Conservation (phyloP, 2,113 vertebrate species). For the Mellivora capensis region DNA sequence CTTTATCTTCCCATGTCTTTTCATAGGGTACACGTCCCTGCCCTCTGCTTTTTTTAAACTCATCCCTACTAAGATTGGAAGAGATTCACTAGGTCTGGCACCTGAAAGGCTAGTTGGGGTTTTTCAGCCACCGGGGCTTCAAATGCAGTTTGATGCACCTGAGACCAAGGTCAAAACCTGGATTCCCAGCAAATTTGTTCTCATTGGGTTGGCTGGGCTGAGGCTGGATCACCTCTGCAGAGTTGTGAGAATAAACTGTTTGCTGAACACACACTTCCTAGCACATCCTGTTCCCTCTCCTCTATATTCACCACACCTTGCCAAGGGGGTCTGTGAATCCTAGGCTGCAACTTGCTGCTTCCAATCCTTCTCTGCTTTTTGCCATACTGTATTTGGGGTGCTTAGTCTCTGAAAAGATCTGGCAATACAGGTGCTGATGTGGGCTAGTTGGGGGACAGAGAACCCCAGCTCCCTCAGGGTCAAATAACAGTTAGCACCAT, state of each 20-base stretch:
- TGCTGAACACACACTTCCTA: not conserved
- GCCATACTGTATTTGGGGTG: not conserved
- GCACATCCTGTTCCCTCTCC: not conserved
- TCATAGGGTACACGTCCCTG: not conserved
- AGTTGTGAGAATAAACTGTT: not conserved
- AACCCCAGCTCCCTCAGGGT: not conserved
- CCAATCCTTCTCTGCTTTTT: not conserved
- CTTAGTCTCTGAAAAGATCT: slow-evolving; percentile 11
- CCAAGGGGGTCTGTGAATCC: not conserved
- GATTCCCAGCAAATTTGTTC: not conserved
- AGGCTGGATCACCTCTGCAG: not conserved
- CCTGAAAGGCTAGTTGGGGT: not conserved
- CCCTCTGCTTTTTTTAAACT: not conserved
- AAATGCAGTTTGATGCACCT: not conserved
- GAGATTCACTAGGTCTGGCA: not conserved
- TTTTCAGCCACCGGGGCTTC: not conserved
- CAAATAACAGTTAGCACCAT: not conserved
- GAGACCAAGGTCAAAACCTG: not conserved
- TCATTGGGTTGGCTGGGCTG: not conserved
- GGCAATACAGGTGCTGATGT: not conserved
- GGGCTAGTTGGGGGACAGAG: not conserved
- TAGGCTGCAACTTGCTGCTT: not conserved
- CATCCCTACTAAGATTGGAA: slow-evolving; percentile 7
- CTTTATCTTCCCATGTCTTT: not conserved
- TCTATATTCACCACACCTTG: not conserved